Evolutionary conservation across 2,888 invertebrate genomes (phyloP).

Genomic region (Caprella mutica): DNA sequence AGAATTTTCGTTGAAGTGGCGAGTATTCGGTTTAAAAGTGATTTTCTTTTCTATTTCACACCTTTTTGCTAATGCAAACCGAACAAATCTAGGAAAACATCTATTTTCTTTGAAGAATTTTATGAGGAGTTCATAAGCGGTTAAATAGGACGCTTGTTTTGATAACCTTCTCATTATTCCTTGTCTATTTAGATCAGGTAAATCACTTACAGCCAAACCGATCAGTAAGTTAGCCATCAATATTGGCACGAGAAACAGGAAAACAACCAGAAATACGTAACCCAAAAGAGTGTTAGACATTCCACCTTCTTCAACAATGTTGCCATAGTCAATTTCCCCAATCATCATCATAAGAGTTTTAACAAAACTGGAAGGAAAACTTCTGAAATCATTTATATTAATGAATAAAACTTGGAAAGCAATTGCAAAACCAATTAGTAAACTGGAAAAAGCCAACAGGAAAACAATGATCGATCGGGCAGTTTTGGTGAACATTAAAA

Average conservation of each 20-base stretch:
- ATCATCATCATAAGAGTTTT: slow-evolving; percentile 53
- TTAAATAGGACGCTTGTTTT: slow-evolving; percentile 44
- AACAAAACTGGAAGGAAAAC: slow-evolving; percentile 47
- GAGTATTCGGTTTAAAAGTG: slow-evolving; percentile 9
- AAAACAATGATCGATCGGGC: slow-evolving; percentile 49
- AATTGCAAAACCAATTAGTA: slow-evolving; percentile 49
- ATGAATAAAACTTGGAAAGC: slow-evolving; percentile 50
- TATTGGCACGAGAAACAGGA: slow-evolving; percentile 48
- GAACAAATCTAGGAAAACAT: slow-evolving; percentile 19
- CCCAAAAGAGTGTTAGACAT: slow-evolving; percentile 36
- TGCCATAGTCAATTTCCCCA: slow-evolving; percentile 49
- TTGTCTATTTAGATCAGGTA: slow-evolving; percentile 48
- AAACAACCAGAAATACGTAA: slow-evolving; percentile 47
- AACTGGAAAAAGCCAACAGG: slow-evolving; percentile 41
- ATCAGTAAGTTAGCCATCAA: slow-evolving; percentile 52
- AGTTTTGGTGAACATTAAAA: slow-evolving; percentile 52
- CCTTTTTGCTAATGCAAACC: slow-evolving; percentile 1
- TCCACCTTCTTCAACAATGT: slow-evolving; percentile 42
- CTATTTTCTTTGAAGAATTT: slow-evolving; percentile 9
- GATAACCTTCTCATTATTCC: slow-evolving; percentile 48
- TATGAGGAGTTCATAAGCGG: slow-evolving; percentile 25
- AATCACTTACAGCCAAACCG: slow-evolving; percentile 51
- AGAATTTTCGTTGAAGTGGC: neutral
- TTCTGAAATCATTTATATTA: slow-evolving; percentile 46
- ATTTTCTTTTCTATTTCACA: slow-evolving; percentile 2